Evolutionary conservation across 1,140 invertebrate genomes (phyloP), one percentile per base, ranked within the genome.

Genomic region (Melitaea cinxia): DNA sequence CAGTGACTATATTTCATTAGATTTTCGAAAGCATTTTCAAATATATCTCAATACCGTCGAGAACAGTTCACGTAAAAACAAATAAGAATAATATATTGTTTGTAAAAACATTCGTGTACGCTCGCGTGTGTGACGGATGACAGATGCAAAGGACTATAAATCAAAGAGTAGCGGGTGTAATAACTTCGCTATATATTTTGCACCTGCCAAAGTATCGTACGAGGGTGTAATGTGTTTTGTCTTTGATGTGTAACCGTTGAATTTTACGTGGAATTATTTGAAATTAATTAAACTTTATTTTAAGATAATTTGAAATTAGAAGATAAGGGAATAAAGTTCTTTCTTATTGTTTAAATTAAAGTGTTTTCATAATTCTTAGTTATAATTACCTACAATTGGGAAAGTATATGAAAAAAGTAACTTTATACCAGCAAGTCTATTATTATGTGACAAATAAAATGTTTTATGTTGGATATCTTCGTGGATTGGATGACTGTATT

Each of bases 151-250:
- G 12, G 55, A 39, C 37, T 47, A 57, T 57, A 57, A 57, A 57
- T 57, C 37, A 57, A 45, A 57, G 55, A 21, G 14, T 39, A 57
- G 24, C 12, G 10, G 47, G 14, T 14, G 42, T 35, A 57, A 45
- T 57, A 57, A 57, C 55, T 42, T 42, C 35, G 10, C 54, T 12
- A 57, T 57, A 57, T 57, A 57, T 57, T 56, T 57, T 28, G 55
- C 55, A 45, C 55, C 55, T 57, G 55, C 39, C 55, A 45, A 57
- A 57, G 53, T 45, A 57, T 57, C 21, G 54, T 39, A 42, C 37
- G 17, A 10, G 23, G 17, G 1, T 19, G 17, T n/a, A 45, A 30
- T 35, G 47, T 58, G 39, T 49, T 17, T n/a, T n/a, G 14, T 14
- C 37, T 15, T 33, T 33, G 30, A 33, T 33, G 12, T 33, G 30